Base-by-base conservation (phyloP, 1,140 invertebrate species). In the Uloborus diversus region DNA sequence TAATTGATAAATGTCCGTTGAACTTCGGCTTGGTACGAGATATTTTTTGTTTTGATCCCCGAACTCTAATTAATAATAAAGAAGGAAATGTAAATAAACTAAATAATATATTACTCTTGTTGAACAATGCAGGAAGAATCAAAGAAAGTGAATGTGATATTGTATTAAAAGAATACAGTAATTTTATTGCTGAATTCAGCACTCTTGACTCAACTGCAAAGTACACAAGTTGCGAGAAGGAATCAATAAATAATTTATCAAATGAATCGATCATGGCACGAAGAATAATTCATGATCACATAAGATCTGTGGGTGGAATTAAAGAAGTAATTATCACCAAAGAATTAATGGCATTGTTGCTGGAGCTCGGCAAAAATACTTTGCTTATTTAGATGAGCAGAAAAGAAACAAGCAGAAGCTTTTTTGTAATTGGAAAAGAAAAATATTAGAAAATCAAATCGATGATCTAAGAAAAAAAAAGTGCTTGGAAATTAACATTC, bases 21-120 rank as follows among this genome's bases (percentile, higher is more conserved):
- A 66, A 66, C 25, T 66, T 37, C 28, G 23, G 20, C 30, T 47
- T 66, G 30, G 33, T 37, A 42, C 17, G 37, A 66, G 47, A 66
- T 66, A 42, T 42, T 17, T 66, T 14, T 1, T 25, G 13, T 25
- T 30, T 62, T 11, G 37, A 66, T 66, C 64, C 64, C 30, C 17
- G 37, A 7, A 37, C 37, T 20, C 9, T 66, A 25, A 13, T 25
- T 23, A 25, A 14, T 20, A 47, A 66, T 28, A 66, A 37, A 23
- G 64, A 42, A 47, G 4, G 17, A 42, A 42, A 47, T 47, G 9
- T 47, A 47, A 66, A 47, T 0, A 42, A 66, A 14, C 37, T 66
- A 1, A 9, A 42, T 42, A 66, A 47, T 20, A 27, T 66, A n/a
- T 66, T 66, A 25, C 17, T 20, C 5, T 27, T 42, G n/a, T 66